Conservation (phyloP, 1,140 invertebrate genomes). For the Capitella teleta region DNA sequence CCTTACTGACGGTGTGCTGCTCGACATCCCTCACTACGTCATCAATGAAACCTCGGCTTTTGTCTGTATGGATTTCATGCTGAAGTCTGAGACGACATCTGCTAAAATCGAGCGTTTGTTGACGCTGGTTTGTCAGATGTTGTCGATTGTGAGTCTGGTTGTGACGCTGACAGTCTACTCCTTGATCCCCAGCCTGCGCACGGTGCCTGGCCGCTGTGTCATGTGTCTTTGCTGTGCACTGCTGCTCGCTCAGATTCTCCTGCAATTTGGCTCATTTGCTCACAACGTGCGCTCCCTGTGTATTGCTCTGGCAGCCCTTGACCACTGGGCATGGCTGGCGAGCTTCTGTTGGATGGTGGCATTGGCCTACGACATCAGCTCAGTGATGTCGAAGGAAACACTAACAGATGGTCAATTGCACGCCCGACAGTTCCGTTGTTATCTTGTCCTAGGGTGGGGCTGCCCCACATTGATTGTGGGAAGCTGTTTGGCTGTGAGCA, state of each 20-base stretch:
- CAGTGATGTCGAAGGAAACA: conserved; percentile 46
- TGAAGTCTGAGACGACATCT: too few relatives aligned
- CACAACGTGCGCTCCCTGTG: conserved; percentile 9
- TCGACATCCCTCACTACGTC: too few relatives aligned
- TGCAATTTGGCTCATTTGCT: conserved; percentile 32
- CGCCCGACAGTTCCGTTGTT: conserved; percentile 39
- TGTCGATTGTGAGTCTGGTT: conserved; percentile 19
- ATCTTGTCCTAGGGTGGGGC: conserved; percentile 46
- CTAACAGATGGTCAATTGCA: conserved; percentile 12
- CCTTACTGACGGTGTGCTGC: too few relatives aligned
- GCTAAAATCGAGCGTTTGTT: too few relatives aligned
- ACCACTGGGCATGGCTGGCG: conserved; percentile 46
- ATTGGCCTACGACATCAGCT: conserved; percentile 49
- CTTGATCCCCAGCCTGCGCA: conserved; percentile 38
- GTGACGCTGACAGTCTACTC: conserved; percentile 32
- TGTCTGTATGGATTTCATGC: too few relatives aligned
- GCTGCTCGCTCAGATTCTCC: conserved; percentile 41
- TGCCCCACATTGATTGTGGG: conserved; percentile 41
- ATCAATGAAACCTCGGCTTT: too few relatives aligned
- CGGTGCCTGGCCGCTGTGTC: conserved; percentile 45
- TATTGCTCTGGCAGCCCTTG: conserved; percentile 35
- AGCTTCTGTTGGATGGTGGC: conserved; percentile 51
- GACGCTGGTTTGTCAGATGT: too few relatives aligned
- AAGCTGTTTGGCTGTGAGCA: conserved; percentile 40
- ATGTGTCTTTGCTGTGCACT: conserved; percentile 41